Conservation (phyloP, 2,888 invertebrate genomes). For the Parascotia fuliginaria region DNA sequence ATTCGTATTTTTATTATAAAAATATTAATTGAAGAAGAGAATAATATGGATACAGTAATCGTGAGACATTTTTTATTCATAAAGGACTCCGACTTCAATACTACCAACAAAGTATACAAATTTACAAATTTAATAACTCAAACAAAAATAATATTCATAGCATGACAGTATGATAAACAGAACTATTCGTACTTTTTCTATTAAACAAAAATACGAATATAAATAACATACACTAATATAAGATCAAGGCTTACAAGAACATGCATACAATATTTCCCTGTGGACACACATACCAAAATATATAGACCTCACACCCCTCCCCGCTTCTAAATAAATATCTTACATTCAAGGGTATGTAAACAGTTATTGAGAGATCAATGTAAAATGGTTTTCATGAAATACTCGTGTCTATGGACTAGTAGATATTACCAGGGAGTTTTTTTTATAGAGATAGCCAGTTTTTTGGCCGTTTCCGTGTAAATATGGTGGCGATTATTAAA, state of each 20-base stretch:
- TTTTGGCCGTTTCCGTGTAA: constrained; percentile 32
- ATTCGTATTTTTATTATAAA: too few species aligned
- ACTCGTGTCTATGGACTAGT: constrained; percentile 27
- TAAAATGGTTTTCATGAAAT: constrained; percentile 17
- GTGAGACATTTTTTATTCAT: too few species aligned
- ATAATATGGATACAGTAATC: too few species aligned
- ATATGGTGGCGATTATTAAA: constrained; percentile 13
- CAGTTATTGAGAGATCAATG: constrained; percentile 11
- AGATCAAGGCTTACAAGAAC: constrained; percentile 42
- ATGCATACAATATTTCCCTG: constrained; percentile 55
- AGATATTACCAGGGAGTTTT: constrained; percentile 26
- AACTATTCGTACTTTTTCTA: constrained; percentile 33
- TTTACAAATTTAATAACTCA: too few species aligned
- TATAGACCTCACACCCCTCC: constrained; percentile 6
- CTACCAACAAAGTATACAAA: too few species aligned
- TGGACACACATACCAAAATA: constrained; percentile 30
- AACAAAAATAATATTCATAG: too few species aligned
- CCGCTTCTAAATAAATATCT: not conserved
- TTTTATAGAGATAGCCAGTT: constrained; percentile 36
- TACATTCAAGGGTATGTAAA: not conserved
- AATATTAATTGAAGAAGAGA: too few species aligned
- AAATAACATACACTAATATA: constrained; percentile 47
- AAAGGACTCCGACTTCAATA: too few species aligned
- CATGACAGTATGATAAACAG: not conserved
- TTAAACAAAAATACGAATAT: constrained; percentile 39